phyloP scores from a whole-genome alignment of 2,113 vertebrate genomes.

The Polypterus senegalus region DNA sequence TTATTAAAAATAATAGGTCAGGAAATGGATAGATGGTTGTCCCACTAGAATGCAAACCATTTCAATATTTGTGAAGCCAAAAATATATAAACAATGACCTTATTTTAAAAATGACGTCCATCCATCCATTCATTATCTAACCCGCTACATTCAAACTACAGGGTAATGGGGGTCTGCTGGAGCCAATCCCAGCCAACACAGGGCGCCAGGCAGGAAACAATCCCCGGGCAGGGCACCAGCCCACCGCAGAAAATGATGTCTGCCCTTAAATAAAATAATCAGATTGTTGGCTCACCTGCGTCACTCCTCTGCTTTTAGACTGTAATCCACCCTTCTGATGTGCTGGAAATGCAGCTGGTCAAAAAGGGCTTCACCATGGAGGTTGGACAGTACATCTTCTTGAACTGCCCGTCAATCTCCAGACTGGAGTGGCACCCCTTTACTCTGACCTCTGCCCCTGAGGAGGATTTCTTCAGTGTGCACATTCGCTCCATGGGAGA shows the following conservation, averaged over 20 bases:
- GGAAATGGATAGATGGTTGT: too few species aligned
- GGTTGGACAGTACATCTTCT: constrained; percentile 80
- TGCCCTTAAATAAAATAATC: background rate
- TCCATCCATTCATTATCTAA: too few species aligned
- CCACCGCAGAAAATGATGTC: background rate
- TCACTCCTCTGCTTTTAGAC: constrained; percentile 38
- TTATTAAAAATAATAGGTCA: too few species aligned
- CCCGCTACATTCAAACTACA: too few species aligned
- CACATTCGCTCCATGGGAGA: constrained; percentile 70
- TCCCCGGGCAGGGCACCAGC: too few species aligned
- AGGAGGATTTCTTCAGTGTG: constrained; percentile 77
- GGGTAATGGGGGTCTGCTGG: too few species aligned
- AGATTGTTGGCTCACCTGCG: background rate
- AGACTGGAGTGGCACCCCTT: constrained; percentile 84
- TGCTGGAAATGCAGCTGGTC: constrained; percentile 78
- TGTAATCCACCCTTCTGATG: constrained; percentile 70
- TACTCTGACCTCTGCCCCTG: constrained; percentile 80
- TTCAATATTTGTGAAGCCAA: too few species aligned
- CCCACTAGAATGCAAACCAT: too few species aligned
- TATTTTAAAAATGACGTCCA: background rate
- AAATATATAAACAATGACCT: too few species aligned
- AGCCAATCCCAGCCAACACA: too few species aligned
- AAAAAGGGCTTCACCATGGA: constrained; percentile 77
- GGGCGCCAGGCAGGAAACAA: too few species aligned
- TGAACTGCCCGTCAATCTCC: constrained; percentile 75